Evolutionary conservation across 2,888 invertebrate species (phyloP), one percentile per base, ranked within the genome.

Genomic region (Microctonus brassicae): DNA sequence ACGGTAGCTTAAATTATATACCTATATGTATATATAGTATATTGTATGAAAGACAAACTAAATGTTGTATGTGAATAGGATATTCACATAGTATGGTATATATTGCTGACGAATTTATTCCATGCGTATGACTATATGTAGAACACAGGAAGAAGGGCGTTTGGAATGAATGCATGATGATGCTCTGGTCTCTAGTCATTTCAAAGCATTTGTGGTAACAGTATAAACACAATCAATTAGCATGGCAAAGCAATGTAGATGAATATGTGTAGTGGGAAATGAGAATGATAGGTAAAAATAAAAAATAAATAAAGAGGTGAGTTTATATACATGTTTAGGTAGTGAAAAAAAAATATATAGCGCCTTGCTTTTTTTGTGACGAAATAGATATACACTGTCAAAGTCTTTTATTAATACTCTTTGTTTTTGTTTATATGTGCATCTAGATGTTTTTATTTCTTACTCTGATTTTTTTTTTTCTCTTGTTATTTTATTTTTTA

Each of bases 181-280:
- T 57, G 80, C 80, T 78, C 57, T 61, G 72, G 58, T 7, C 11
- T 34, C 6, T 70, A 74, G 77, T 80, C 82, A 80, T 82, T 82
- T 83, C 82, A 83, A 83, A 82, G 83, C 76, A 64, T 55, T 64
- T 66, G 73, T 74, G 74, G 78, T 76, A 75, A 78, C 42, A 62
- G 79, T 80, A 82, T 81, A 82, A 82, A 83, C 81, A 78, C 78
- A 33, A 47, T 66, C 80, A 81, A 83, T 83, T 82, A 83, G 80
- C 82, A 82, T 82, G 75, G 79, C 79, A 82, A 82, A 83, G 66
- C 57, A 34, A 33, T 57, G 36, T 34, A 33, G 65, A 24, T 52
- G 36, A 7, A 29, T n/a, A 5, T 17, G 33, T 47, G 52, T 42
- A 64, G 36, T 53, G 42, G 65, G 64, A 68, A 42, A 55, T 17